A percentile compares a stretch with the other conserved stretches of the same genome.
These are phyloP conservation scores for Drosophila subquinaria DNA, from an alignment of 2,888 invertebrate genomes.

Conservation along the genomic window DNA sequence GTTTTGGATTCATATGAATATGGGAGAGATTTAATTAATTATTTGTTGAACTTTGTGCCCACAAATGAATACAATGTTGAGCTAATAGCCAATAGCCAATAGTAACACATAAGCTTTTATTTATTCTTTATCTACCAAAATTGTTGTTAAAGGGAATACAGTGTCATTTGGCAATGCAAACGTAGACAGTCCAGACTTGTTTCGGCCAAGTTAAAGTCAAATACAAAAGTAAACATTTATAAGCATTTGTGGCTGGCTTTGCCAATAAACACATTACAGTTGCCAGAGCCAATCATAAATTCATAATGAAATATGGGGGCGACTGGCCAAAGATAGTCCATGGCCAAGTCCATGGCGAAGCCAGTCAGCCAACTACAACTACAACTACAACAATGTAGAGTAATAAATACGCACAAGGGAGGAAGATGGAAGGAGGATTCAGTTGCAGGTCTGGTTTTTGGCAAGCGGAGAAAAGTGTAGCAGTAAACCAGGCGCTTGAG, in stretches of 20 bases:
- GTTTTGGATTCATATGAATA: background rate
- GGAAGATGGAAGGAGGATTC: background rate
- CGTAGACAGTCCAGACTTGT: slow-evolving; percentile 10
- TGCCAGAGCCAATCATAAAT: slow-evolving; percentile 80
- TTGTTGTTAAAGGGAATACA: slow-evolving; percentile 1
- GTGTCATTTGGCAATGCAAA: background rate
- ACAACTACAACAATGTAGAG: slow-evolving; percentile 47
- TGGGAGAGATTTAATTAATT: background rate
- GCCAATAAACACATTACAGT: slow-evolving; percentile 78
- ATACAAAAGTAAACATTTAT: slow-evolving; percentile 35
- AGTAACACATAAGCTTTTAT: background rate
- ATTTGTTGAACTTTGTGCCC: background rate
- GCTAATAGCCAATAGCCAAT: background rate
- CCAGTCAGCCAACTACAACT: slow-evolving; percentile 30
- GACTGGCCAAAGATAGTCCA: slow-evolving; percentile 38
- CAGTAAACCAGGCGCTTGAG: slow-evolving; percentile 53
- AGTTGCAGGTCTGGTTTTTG: slow-evolving; percentile 53
- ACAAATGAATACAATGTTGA: slow-evolving; percentile 10
- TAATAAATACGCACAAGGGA: slow-evolving; percentile 55
- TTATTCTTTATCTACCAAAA: background rate
- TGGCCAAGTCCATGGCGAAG: slow-evolving; percentile 39
- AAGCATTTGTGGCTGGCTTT: slow-evolving; percentile 57
- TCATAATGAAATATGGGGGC: slow-evolving; percentile 82
- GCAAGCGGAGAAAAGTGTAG: slow-evolving; percentile 48
- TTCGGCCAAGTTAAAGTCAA: slow-evolving; percentile 33